A percentile compares a stretch with the other conserved stretches of the same genome.
These are phyloP conservation scores for Cichladusa arquata DNA, from an alignment of 2,113 vertebrate species.

Conservation along the genomic window DNA sequence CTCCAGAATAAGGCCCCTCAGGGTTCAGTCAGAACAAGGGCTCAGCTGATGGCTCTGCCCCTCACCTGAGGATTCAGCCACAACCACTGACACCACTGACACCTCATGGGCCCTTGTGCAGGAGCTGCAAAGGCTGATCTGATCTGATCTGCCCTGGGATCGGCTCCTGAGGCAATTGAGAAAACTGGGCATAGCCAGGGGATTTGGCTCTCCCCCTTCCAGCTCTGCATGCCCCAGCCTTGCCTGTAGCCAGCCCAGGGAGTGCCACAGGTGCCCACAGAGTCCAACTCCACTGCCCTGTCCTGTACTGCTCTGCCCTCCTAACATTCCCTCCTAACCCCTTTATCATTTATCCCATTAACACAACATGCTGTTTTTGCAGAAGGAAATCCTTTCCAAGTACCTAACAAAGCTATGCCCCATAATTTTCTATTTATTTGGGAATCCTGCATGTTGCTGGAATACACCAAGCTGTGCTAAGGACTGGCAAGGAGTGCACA, in stretches of 20 bases:
- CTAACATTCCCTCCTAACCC: background rate
- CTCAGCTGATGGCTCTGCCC: background rate
- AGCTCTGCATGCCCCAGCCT: background rate
- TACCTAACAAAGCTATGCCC: background rate
- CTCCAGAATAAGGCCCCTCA: background rate
- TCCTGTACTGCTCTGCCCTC: background rate
- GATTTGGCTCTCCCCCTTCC: background rate
- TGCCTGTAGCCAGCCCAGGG: background rate
- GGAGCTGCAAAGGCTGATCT: background rate
- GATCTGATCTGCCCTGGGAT: background rate
- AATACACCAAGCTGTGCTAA: background rate
- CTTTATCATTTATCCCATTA: background rate
- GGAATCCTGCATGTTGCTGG: background rate
- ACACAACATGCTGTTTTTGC: background rate
- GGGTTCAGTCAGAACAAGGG: background rate
- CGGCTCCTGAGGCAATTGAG: background rate
- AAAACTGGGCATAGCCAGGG: background rate
- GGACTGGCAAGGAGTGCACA: accelerated
- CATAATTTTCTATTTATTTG: background rate
- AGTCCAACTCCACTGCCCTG: background rate
- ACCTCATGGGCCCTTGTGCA: accelerated
- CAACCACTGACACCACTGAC: accelerated
- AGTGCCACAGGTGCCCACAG: background rate
- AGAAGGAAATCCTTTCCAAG: background rate
- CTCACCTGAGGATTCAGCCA: background rate